phyloP scores from a whole-genome alignment of 2,888 invertebrate species.

The Limenitis camilla region DNA sequence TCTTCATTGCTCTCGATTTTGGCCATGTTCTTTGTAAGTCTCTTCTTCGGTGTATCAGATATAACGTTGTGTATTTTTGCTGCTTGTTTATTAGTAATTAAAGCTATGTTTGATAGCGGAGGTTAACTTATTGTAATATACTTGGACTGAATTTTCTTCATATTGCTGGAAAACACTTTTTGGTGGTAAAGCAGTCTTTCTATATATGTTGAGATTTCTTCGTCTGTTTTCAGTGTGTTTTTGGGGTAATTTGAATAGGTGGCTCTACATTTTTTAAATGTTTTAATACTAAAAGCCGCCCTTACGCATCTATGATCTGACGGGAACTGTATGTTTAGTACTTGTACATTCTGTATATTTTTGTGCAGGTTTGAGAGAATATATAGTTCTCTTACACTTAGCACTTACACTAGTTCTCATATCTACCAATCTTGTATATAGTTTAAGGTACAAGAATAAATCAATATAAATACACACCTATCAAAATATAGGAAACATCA shows the following conservation, averaged over 20 bases:
- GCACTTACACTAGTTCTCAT: too few species aligned
- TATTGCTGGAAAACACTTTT: not conserved
- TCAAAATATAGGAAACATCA: too few species aligned
- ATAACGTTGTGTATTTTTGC: not conserved
- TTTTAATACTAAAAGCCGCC: too few species aligned
- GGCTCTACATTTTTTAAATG: too few species aligned
- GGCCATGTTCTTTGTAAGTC: not conserved
- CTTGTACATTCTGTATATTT: too few species aligned
- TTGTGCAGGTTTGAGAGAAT: too few species aligned
- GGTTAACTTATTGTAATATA: not conserved
- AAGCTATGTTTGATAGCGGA: not conserved
- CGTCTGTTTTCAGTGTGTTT: not conserved
- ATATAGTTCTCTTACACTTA: too few species aligned
- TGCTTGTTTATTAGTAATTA: not conserved
- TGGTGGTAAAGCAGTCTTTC: not conserved
- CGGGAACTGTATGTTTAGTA: slow-evolving; percentile 6
- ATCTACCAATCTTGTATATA: too few species aligned
- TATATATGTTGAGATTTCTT: not conserved
- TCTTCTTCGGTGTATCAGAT: not conserved
- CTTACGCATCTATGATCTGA: slow-evolving; percentile 15
- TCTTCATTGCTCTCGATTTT: too few species aligned
- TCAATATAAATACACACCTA: too few species aligned
- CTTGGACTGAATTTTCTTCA: not conserved
- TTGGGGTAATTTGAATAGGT: not conserved
- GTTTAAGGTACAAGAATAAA: too few species aligned